Conservation (phyloP, 2,888 invertebrate genomes). For the Philereme transversata region DNA sequence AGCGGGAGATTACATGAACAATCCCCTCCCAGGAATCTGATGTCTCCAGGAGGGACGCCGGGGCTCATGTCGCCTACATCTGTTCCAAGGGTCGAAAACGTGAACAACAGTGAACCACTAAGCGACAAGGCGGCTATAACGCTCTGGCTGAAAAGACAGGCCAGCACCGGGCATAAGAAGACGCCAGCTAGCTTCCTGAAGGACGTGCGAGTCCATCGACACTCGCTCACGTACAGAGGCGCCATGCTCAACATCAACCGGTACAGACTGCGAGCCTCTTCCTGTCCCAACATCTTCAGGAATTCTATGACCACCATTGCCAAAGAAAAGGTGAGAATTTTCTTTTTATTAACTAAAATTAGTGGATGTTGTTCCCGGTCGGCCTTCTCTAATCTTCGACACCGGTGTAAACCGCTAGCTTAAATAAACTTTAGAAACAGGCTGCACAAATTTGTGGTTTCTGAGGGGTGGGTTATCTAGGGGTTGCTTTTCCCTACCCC, state of each 20-base stretch:
- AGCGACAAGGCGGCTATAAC: constrained; percentile 79
- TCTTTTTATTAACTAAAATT: neutral
- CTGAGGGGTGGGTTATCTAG: too few species aligned
- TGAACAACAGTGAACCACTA: constrained; percentile 49
- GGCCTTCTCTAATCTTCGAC: too few species aligned
- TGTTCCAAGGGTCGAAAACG: constrained; percentile 47
- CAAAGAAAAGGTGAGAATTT: constrained; percentile 86
- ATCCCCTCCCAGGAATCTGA: constrained; percentile 62
- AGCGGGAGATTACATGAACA: constrained; percentile 73
- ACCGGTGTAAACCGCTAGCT: too few species aligned
- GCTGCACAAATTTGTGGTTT: too few species aligned
- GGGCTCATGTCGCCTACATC: constrained; percentile 59
- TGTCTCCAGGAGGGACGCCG: constrained; percentile 58
- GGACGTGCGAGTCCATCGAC: constrained; percentile 89
- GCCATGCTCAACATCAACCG: constrained; percentile 93
- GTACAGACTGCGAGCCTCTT: constrained; percentile 91
- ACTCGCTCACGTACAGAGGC: constrained; percentile 92
- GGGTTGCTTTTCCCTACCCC: too few species aligned
- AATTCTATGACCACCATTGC: constrained; percentile 94
- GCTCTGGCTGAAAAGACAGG: constrained; percentile 83
- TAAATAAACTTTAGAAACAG: too few species aligned
- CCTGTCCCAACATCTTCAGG: constrained; percentile 95
- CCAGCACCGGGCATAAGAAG: constrained; percentile 71
- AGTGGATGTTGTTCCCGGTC: too few species aligned
- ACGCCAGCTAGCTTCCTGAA: constrained; percentile 87